Base-by-base conservation (phyloP, 92 coral and sea anemone species). In the Ricordea florida region DNA sequence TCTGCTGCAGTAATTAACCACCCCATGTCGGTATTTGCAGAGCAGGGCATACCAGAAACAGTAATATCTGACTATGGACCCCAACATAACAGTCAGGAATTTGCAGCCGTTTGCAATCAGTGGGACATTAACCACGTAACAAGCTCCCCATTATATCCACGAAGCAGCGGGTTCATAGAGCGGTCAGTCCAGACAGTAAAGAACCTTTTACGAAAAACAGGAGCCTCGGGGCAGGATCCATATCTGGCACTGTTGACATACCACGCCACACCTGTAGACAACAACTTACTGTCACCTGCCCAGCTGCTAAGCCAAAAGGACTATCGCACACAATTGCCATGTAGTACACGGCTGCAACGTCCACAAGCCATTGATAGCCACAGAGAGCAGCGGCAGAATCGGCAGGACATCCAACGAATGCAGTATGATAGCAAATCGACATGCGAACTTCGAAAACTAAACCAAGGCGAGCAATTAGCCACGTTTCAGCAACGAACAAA, bases 281-380 rank as follows among this genome's bases (percentile, higher is more conserved):
- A 70, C 32, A 57, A 83, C 45, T 50, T 75, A 22, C 64, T 44
- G n/a, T 62, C 77, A 30, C 81, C 81, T 2, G 69, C 82, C 5
- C 44, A 72, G 60, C 42, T 72, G 13, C 76, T 62, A 17, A 80
- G 81, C 67, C 78, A 55, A 0, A 61, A 66, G 66, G 67, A 37
- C 4, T 87, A 86, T 66, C 76, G 76, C 22, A 87, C 77, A 31
- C 84, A 72, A 22, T 43, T 81, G 43, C 84, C 76, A 13, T 74
- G 67, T 16, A 80, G 84, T 61, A 87, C 70, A 72, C 84, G 74
- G 6, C 82, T 85, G 4, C 82, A 79, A 52, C 82, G 82, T 4
- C 18, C 51, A 7, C 25, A 26, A 44, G 47, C 72, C 32, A 42
- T 30, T 4, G 90, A 78, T 56, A 38, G 42, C 61, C 47, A 79